Percentiles rank a stretch among this genome's conserved stretches.
These are phyloP conservation scores for Drosophila lowei DNA, from an alignment of 1,140 invertebrate genomes.

Conservation along the genomic window DNA sequence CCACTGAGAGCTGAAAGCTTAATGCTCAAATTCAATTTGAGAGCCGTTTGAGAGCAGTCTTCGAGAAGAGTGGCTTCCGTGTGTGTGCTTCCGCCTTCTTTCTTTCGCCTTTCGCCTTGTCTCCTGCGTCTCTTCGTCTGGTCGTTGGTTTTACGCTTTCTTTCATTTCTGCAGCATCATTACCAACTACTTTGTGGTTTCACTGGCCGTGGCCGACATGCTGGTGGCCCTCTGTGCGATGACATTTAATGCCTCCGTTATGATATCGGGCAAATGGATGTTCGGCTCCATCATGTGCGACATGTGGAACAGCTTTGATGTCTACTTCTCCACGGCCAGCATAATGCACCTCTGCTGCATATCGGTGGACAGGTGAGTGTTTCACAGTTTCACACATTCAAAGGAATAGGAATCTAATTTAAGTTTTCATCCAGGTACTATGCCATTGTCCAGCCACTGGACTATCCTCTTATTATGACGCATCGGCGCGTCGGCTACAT, in stretches of 20 bases:
- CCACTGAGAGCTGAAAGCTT: constrained; percentile 5
- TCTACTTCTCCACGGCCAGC: constrained; percentile 95
- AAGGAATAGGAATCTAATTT: background rate
- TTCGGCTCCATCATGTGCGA: constrained; percentile 97
- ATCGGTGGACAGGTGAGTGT: constrained; percentile 87
- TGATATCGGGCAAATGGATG: constrained; percentile 92
- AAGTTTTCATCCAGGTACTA: constrained; percentile 87
- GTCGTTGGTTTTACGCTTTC: background rate
- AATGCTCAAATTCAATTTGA: constrained; percentile 40
- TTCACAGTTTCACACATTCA: background rate
- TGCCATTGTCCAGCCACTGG: constrained; percentile 94
- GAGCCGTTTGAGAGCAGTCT: constrained; percentile 1
- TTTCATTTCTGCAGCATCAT: constrained; percentile 86
- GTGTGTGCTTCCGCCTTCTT: no score
- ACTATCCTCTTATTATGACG: constrained; percentile 95
- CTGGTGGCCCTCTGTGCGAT: constrained; percentile 95
- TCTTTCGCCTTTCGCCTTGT: constrained; percentile 1
- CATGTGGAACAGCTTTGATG: constrained; percentile 97
- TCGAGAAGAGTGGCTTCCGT: background rate
- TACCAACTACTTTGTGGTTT: constrained; percentile 98
- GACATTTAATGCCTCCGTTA: constrained; percentile 96
- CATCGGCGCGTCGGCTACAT: constrained; percentile 89
- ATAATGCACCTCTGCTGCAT: constrained; percentile 96
- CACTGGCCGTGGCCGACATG: constrained; percentile 94
- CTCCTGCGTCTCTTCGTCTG: constrained; percentile 1